Conservation (phyloP, 2,888 invertebrate genomes). For the Oasisia sp. region DNA sequence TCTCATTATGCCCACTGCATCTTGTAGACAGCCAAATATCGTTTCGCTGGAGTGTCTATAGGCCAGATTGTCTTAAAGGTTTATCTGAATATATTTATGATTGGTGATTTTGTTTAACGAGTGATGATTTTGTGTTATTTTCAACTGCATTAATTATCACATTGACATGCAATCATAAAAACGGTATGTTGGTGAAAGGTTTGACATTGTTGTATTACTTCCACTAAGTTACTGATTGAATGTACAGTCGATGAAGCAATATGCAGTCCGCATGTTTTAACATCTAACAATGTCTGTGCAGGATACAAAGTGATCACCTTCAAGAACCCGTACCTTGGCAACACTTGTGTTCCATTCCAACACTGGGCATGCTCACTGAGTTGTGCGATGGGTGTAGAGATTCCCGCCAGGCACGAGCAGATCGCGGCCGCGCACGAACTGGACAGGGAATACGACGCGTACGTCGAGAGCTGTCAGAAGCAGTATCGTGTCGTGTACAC, state of each 20-base stretch:
- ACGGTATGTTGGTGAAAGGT: neutral
- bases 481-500: constrained; percentile 32
- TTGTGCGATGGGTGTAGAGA: constrained; percentile 67
- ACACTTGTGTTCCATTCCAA: constrained; percentile 69
- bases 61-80: no score
- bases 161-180: no score
- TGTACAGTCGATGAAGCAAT: neutral
- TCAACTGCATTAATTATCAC: neutral
- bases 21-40: no score
- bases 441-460: constrained; percentile 59
- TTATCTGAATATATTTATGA: no score
- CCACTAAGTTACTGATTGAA: neutral
- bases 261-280: neutral
- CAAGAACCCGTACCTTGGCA: constrained; percentile 68
- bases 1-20: no score
- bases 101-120: no score
- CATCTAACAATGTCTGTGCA: constrained; percentile 43
- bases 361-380: constrained; percentile 67
- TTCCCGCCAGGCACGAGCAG: constrained; percentile 65
- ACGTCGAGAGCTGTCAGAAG: constrained; percentile 40
- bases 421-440: constrained; percentile 61
- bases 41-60: no score
- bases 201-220: neutral
- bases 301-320: constrained; percentile 68
- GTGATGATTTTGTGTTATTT: no score